Base-by-base conservation (phyloP, 1,140 invertebrate species). In the Drosophila lacteicornis region DNA sequence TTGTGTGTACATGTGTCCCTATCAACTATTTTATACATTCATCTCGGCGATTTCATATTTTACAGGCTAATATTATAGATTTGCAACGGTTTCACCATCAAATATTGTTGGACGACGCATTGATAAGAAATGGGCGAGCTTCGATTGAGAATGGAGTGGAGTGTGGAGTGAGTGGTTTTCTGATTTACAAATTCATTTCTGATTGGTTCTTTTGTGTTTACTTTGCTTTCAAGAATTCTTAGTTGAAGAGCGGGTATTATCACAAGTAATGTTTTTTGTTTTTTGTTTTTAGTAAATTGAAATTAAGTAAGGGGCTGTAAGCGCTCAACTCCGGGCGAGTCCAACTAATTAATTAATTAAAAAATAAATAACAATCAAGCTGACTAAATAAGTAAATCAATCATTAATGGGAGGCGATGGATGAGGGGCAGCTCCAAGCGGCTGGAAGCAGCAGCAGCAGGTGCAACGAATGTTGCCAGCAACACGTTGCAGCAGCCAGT, bases 301-400 rank as follows among this genome's bases (percentile, higher is more conserved):
- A 67, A 45, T 70, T 70, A 70, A 70, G 67, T 70, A 68, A 46
- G 27, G 36, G 63, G 67, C 62, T 46, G 33, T 22, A 13, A 15
- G 51, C 51, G 51, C 49, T 65, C 27, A 6, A 63, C 66, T 67
- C 66, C 47, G 30, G 65, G 15, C 45, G 50, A 57, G 36, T 50
- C 38, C 36, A 51, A 58, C 49, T 68, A 68, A 66, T 58, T 66
- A 76, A 68, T 60, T 75, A 70, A 67, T 83, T 83, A 80, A 68
- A 79, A 81, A 85, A 85, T 88, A 88, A 88, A 88, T 88, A 88
- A 88, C 85, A 90, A 90, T 74, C 51, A 81, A 68, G 56, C 76
- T 88, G 80, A 88, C 82, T 80, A 82, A 73, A 73, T 43, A 33
- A 71, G 75, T 77, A 75, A 79, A 77, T 47, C 49, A 67, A 77